Percentiles rank a stretch among this genome's conserved stretches.
Evolutionary conservation across 1,140 invertebrate genomes (phyloP).

Genomic region (Achatina immaculata): DNA sequence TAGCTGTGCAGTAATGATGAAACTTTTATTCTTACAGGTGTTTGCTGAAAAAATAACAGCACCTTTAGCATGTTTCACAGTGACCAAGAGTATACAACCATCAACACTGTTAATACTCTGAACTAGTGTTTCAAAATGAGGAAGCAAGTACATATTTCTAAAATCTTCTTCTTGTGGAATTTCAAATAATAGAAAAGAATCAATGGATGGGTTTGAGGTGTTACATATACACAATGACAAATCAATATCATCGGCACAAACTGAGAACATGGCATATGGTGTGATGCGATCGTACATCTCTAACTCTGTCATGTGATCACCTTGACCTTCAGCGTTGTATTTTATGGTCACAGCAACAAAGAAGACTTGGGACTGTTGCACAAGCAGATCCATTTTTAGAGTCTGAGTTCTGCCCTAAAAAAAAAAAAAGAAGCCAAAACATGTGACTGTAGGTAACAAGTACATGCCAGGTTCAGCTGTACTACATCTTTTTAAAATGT

Average conservation of each 20-base stretch:
- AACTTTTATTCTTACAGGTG: constrained; percentile 38
- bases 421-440: constrained; percentile 24
- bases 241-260: constrained; percentile 54
- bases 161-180: not conserved
- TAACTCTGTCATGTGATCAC: constrained; percentile 27
- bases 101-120: constrained; percentile 2
- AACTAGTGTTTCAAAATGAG: constrained; percentile 7
- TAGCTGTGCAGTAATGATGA: not conserved
- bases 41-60: constrained; percentile 45
- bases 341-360: constrained; percentile 45
- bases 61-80: constrained; percentile 41
- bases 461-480: too few relatives aligned
- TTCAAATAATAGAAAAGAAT: not conserved
- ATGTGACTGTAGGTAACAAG: too few relatives aligned
- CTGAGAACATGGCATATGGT: constrained; percentile 49
- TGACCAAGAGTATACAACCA: constrained; percentile 45
- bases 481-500: too few relatives aligned
- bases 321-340: not conserved
- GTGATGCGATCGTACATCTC: constrained; percentile 52
- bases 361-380: constrained; percentile 50
- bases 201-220: not conserved
- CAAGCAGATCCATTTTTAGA: constrained; percentile 53
- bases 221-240: constrained; percentile 57
- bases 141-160: not conserved
- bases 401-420: constrained; percentile 43